Conservation (phyloP, 2,113 vertebrate species). For the Nycticryphes semicollaris region DNA sequence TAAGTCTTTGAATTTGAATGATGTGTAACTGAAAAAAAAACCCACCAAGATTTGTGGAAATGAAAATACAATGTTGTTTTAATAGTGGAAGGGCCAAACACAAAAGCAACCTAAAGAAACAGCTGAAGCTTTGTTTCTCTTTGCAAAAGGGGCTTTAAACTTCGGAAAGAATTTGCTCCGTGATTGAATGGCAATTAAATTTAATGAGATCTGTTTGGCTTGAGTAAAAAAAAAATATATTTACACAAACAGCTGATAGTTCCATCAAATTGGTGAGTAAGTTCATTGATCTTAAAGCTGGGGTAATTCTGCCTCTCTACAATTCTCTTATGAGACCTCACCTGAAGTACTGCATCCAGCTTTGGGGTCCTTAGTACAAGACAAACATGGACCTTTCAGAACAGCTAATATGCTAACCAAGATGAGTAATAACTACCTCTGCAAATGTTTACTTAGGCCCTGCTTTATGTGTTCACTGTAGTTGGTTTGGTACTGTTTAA, state of each 20-base stretch:
- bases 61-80: slow-evolving; percentile 2
- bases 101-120: not conserved
- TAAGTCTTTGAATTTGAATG: slow-evolving; percentile 33
- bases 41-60: not conserved
- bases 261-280: slow-evolving; percentile 51
- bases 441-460: not conserved
- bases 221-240: slow-evolving; percentile 63
- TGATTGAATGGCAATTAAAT: slow-evolving; percentile 57
- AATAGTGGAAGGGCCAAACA: not conserved
- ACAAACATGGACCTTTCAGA: no score
- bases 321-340: not conserved
- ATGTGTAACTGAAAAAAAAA: slow-evolving; percentile 18
- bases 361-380: not conserved
- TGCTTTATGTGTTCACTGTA: not conserved
- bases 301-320: not conserved
- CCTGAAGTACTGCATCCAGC: no score
- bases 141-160: slow-evolving; percentile 29
- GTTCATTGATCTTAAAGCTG: slow-evolving; percentile 69
- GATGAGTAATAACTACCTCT: not conserved
- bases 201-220: not conserved
- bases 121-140: slow-evolving; percentile 7
- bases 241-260: slow-evolving; percentile 55
- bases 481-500: not conserved
- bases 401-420: not conserved
- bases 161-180: slow-evolving; percentile 60